Conservation (phyloP, 2,888 invertebrate genomes). For the Sepioteuthis lessoniana region DNA sequence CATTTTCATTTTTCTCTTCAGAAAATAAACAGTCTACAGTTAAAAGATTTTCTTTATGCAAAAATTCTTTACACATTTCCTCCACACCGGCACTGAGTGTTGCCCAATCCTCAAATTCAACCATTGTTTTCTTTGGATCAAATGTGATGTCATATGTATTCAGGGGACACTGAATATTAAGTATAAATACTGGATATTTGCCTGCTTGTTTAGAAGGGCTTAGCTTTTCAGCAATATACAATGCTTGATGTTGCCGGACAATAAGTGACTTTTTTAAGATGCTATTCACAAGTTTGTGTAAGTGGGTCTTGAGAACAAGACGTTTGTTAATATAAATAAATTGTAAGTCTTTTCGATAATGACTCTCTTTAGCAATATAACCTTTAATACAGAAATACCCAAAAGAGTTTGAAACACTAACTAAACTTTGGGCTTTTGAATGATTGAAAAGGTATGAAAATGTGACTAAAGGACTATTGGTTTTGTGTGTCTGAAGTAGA, state of each 20-base stretch:
- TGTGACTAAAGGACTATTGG: constrained; percentile 78
- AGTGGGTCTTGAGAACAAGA: constrained; percentile 77
- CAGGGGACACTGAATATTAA: constrained; percentile 78
- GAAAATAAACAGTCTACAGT: background rate
- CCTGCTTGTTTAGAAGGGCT: constrained; percentile 67
- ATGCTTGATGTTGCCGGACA: constrained; percentile 51
- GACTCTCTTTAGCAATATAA: constrained; percentile 78
- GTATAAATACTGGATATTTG: constrained; percentile 77
- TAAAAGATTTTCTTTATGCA: constrained; percentile 61
- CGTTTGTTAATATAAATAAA: constrained; percentile 83
- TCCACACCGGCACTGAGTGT: constrained; percentile 75
- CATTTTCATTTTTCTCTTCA: background rate
- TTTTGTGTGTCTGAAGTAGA: constrained; percentile 80
- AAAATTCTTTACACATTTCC: constrained; percentile 68
- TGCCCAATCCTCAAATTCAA: constrained; percentile 79
- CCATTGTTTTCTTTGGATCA: constrained; percentile 77
- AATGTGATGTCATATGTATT: constrained; percentile 77
- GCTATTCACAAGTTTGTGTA: constrained; percentile 76
- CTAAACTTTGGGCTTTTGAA: constrained; percentile 73
- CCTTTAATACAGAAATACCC: constrained; percentile 78
- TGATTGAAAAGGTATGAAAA: constrained; percentile 77
- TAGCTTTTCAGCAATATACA: constrained; percentile 47
- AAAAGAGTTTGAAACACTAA: constrained; percentile 74
- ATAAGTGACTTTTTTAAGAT: constrained; percentile 71
- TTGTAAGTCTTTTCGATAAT: constrained; percentile 77